phyloP scores from a whole-genome alignment of 2,113 vertebrate genomes.

The Solenodon paradoxus region DNA sequence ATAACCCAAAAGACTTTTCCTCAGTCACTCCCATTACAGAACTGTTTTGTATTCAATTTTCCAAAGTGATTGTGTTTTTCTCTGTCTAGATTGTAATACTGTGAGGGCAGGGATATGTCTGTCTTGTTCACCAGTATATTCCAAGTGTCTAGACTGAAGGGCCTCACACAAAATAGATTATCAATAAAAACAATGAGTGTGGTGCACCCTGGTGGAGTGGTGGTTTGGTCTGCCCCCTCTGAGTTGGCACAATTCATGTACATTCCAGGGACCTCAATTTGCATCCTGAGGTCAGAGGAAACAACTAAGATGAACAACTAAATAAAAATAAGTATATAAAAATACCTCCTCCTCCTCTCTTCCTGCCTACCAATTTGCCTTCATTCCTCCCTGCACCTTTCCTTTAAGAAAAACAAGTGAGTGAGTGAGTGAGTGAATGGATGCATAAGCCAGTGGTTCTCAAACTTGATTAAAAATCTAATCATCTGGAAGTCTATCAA shows the following conservation, averaged over 20 bases:
- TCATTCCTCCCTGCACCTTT: too few species aligned
- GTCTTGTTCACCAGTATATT: neutral
- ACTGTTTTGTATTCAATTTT: neutral
- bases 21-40: neutral
- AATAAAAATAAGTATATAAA: too few species aligned
- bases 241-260: too few species aligned
- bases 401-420: too few species aligned
- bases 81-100: neutral
- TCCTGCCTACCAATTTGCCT: too few species aligned
- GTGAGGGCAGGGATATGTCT: neutral
- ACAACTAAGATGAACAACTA: too few species aligned
- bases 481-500: neutral
- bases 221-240: too few species aligned
- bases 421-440: neutral
- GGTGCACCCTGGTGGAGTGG: too few species aligned
- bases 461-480: neutral
- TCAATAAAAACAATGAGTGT: too few species aligned
- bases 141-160: neutral
- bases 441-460: neutral
- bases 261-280: too few species aligned
- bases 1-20: neutral
- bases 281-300: too few species aligned
- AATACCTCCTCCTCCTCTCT: too few species aligned
- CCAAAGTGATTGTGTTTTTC: neutral
- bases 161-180: neutral